These are phyloP conservation scores for Microtus ochrogaster DNA, from an alignment of 2,113 vertebrate genomes.

Conservation along the genomic window DNA sequence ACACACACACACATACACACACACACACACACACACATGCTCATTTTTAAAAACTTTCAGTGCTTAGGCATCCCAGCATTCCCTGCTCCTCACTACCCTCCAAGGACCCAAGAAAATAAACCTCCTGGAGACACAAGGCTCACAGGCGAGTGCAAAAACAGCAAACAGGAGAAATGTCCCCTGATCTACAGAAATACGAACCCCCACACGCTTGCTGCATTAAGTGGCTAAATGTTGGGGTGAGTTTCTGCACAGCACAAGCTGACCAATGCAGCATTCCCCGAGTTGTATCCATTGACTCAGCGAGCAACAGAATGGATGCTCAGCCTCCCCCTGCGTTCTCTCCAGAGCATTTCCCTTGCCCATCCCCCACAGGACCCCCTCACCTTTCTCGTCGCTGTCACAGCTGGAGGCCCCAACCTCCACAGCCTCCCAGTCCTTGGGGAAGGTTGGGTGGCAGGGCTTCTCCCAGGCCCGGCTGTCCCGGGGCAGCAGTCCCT, in stretches of 20 bases:
- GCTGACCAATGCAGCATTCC: no score
- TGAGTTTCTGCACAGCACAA: background rate
- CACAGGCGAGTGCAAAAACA: no score
- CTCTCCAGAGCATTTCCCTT: rapidly evolving
- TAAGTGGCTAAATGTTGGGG: background rate
- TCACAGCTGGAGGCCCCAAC: background rate
- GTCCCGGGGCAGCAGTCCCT: slow-evolving; percentile 63
- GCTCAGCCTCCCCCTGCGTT: background rate
- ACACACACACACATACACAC: background rate
- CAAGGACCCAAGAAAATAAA: background rate
- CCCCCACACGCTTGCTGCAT: no score
- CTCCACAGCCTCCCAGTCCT: slow-evolving; percentile 67
- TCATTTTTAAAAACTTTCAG: background rate
- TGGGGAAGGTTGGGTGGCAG: rapidly evolving
- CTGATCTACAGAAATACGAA: background rate
- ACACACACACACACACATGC: background rate
- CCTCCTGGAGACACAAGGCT: background rate
- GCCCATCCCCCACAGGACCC: rapidly evolving
- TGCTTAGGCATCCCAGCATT: background rate
- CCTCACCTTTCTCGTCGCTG: slow-evolving; percentile 62
- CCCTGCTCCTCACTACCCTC: no score
- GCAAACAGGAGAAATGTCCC: background rate
- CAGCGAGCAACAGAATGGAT: background rate
- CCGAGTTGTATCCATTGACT: no score
- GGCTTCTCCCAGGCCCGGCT: slow-evolving; percentile 62